Evolutionary conservation across 2,888 invertebrate genomes (phyloP).

Genomic region (Doris montereyensis): DNA sequence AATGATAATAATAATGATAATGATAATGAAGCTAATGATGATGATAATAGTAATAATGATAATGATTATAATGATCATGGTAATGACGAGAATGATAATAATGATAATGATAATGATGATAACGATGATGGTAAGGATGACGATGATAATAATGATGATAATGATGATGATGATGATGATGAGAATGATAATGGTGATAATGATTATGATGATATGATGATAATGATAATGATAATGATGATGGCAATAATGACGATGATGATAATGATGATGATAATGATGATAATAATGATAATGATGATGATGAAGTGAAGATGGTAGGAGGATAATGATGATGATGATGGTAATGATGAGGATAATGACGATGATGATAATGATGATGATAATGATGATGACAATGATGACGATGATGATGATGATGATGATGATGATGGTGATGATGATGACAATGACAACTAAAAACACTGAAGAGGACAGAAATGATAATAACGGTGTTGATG

Average conservation of each 20-base stretch:
- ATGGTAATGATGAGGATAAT: neutral
- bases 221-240: neutral
- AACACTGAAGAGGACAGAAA: too few relatives aligned
- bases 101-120: constrained; percentile 24
- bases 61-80: constrained; percentile 16
- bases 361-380: neutral
- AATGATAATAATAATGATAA: neutral
- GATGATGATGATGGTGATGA: constrained; percentile 4
- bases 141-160: neutral
- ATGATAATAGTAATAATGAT: constrained; percentile 5
- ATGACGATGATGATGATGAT: constrained; percentile 5
- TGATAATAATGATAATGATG: neutral
- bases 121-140: neutral
- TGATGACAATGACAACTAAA: neutral
- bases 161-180: neutral
- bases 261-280: neutral
- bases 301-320: neutral
- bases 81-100: constrained; percentile 3
- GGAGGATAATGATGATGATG: neutral
- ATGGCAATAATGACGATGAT: neutral
- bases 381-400: neutral
- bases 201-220: neutral
- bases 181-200: neutral
- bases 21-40: neutral
- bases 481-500: too few relatives aligned